A percentile compares a stretch with the other conserved stretches of the same genome.
Evolutionary conservation across 2,888 invertebrate genomes (phyloP).

Genomic region (Prosapia bicincta): DNA sequence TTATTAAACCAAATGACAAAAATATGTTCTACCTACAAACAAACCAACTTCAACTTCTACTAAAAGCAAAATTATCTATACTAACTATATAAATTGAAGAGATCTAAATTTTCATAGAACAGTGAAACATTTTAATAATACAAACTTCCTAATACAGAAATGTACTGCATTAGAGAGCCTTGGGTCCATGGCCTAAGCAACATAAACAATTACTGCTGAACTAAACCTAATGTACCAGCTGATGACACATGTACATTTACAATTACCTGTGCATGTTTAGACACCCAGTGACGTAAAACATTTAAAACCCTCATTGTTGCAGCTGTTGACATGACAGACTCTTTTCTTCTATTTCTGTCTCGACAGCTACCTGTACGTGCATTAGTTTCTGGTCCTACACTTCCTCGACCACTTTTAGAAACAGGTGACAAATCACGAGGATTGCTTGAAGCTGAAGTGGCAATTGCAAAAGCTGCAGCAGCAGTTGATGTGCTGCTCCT

Average conservation of each 20-base stretch:
- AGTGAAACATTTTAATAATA: too few species aligned
- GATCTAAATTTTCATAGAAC: too few species aligned
- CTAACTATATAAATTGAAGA: too few species aligned
- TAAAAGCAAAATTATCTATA: too few species aligned
- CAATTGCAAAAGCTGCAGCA: conserved; percentile 86
- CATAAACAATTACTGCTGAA: too few species aligned
- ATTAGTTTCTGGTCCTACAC: conserved; percentile 18
- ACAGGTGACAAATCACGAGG: conserved; percentile 62
- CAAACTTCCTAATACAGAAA: too few species aligned
- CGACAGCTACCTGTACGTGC: conserved; percentile 43
- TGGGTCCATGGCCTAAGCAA: too few species aligned
- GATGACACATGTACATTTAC: neutral
- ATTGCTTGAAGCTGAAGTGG: conserved; percentile 83
- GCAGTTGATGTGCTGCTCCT: conserved; percentile 85
- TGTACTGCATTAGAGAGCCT: too few species aligned
- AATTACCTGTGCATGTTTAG: conserved; percentile 73
- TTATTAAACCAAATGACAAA: too few species aligned
- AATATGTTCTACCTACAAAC: too few species aligned
- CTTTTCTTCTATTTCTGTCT: conserved; percentile 51
- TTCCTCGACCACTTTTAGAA: conserved; percentile 25
- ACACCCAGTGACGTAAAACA: conserved; percentile 88
- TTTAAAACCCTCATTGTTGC: conserved; percentile 91
- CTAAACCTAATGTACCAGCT: too few species aligned
- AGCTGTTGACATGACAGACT: conserved; percentile 85
- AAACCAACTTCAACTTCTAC: too few species aligned